Conservation (phyloP, 2,888 invertebrate genomes). For the Lasius platythorax region DNA sequence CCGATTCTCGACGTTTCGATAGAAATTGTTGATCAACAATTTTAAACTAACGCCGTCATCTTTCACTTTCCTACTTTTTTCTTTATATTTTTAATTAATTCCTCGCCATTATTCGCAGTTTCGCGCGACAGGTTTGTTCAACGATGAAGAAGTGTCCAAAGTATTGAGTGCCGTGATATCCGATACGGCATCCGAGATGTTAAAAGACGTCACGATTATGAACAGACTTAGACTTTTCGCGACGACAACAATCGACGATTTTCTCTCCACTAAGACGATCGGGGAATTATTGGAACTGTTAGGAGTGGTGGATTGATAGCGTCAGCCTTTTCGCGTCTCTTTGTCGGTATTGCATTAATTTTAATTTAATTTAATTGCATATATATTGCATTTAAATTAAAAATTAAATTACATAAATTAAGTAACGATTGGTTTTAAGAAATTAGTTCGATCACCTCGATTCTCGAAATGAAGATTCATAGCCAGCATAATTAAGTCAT, state of each 20-base stretch:
- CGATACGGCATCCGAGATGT: conserved; percentile 65
- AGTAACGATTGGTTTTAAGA: too few relatives aligned
- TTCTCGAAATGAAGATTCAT: too few relatives aligned
- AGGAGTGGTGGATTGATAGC: too few relatives aligned
- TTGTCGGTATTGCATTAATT: too few relatives aligned
- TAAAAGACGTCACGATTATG: conserved; percentile 70
- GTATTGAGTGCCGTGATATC: conserved; percentile 67
- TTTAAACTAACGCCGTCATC: background rate
- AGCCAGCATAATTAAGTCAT: too few relatives aligned
- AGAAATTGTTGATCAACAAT: background rate
- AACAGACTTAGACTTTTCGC: background rate
- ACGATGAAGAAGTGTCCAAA: conserved; percentile 69
- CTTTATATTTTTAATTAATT: background rate
- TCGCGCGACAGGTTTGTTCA: conserved; percentile 70
- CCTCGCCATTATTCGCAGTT: conserved; percentile 43
- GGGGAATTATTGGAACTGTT: conserved; percentile 59
- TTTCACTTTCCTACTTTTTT: background rate
- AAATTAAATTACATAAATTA: too few relatives aligned
- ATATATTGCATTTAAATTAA: too few relatives aligned
- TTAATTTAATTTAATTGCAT: too few relatives aligned
- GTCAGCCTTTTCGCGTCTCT: too few relatives aligned
- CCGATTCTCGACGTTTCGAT: background rate
- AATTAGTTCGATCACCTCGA: too few relatives aligned
- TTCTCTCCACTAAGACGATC: conserved; percentile 60
- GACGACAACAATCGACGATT: conserved; percentile 41